Percentiles rank a stretch among this genome's conserved stretches.
phyloP scores from a whole-genome alignment of 2,797 vertebrate species.

The Basileuterus tristriatus region DNA sequence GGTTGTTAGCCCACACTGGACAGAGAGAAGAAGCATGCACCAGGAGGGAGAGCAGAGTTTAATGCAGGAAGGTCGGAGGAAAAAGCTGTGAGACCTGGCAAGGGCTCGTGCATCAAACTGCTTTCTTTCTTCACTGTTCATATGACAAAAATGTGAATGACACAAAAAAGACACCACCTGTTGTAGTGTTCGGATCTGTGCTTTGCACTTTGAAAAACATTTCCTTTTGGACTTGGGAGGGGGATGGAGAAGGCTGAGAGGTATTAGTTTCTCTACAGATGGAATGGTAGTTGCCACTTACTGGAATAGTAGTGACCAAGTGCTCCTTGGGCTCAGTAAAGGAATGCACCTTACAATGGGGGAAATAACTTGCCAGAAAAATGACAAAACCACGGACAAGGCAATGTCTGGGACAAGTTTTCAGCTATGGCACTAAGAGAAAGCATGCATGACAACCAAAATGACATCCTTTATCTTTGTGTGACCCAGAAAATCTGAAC shows the following conservation, averaged over 20 bases:
- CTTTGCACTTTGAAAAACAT: not conserved
- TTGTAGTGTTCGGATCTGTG: not conserved
- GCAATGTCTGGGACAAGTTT: not conserved
- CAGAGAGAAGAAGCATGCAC: not conserved
- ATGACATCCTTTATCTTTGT: not conserved
- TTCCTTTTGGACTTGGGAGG: not conserved
- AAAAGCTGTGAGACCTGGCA: accelerated
- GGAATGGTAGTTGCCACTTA: not conserved
- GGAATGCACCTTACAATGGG: not conserved
- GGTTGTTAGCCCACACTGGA: accelerated
- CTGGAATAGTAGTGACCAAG: not conserved
- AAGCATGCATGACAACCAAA: not conserved
- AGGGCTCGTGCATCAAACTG: not conserved
- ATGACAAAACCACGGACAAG: not conserved
- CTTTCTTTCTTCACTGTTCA: not conserved
- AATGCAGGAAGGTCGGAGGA: not conserved
- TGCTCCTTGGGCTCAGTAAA: not conserved
- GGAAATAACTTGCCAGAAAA: not conserved
- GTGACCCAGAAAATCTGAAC: not conserved
- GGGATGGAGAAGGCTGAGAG: not conserved
- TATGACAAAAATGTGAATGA: not conserved
- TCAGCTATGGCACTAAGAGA: not conserved
- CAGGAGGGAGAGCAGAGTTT: not conserved
- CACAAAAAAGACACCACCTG: not conserved
- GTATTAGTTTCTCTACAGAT: not conserved